Conservation (phyloP, 2,797 vertebrate genomes). For the Danio kyathit region DNA sequence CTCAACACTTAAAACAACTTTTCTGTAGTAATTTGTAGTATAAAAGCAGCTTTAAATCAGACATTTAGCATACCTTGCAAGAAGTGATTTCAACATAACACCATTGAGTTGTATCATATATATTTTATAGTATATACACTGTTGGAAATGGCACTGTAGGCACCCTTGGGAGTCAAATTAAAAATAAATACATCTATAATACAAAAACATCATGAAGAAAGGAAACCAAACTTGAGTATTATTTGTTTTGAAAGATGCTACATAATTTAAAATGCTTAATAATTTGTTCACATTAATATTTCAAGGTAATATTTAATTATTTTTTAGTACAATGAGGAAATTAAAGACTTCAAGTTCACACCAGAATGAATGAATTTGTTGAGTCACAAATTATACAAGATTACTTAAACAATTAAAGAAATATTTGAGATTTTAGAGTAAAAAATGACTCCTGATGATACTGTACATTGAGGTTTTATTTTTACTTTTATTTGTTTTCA, state of each 20-base stretch:
- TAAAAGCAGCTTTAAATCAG: neutral
- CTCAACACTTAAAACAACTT: slow-evolving; percentile 7
- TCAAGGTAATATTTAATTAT: neutral
- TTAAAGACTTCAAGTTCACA: too few species aligned
- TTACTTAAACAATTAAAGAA: too few species aligned
- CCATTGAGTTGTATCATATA: neutral
- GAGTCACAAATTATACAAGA: too few species aligned
- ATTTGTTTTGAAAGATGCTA: neutral
- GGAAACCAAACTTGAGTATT: neutral
- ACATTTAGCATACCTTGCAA: neutral
- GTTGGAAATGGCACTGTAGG: neutral
- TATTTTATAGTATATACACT: neutral
- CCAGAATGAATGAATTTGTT: too few species aligned
- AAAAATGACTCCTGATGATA: too few species aligned
- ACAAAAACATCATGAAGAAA: neutral
- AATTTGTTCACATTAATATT: neutral
- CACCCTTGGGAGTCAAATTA: neutral
- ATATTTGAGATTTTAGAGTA: too few species aligned
- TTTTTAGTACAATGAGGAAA: too few species aligned
- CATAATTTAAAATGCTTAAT: neutral
- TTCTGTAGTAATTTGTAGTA: neutral
- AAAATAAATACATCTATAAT: too few species aligned
- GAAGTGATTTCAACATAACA: neutral
- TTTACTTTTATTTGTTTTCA: too few species aligned
- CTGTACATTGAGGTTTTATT: too few species aligned